Base-by-base conservation (phyloP, 2,113 vertebrate genomes). In the Callipepla squamata region DNA sequence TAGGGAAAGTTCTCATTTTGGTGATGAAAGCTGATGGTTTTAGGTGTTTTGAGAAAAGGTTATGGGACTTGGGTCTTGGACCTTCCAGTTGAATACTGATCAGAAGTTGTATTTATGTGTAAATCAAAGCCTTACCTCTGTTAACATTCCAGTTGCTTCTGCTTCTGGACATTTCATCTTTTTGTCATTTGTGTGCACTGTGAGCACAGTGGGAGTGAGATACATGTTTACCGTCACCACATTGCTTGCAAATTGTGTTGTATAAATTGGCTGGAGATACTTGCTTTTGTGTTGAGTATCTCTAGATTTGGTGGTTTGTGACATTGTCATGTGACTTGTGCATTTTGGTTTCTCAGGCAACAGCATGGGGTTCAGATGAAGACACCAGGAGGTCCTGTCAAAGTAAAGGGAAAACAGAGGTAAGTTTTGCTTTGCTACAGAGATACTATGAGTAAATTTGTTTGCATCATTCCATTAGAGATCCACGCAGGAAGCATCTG, bases 391-490 rank as follows among this genome's bases (percentile, higher is more conserved):
- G 98, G 97, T 99, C 99, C 95, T 99, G 99, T 98, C 99, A 99
- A 97, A 99, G 99, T 98, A 99, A 99, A 98, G 99, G 99, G 94
- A 99, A 99, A 98, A 98, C 98, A 13, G 99, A 99, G 99, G 99
- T 99, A 98, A 94, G 96, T 96, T 96, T 85, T 92, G 58, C 18
- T 96, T 93, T 95, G 73, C 25, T 89, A 59, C 45, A 70, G 4
- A 83, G 45, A 87, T 88, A 8, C 34, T 69, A 16, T 65, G 63
- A 53, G 38, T 96, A 92, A 87, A 92, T 92, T 66, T 55, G 53
- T 84, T 94, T 95, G 59, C 68, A 84, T 93, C 70, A 55, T 67
- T 51, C 74, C 44, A 34, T 65, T 62, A 62, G 79, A 85, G 93
- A 91, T 66, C 38, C 75, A 58, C 84, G 22, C 61, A 47, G 79